Percentiles rank a stretch among this genome's conserved stretches.
Conservation (phyloP, 2,113 vertebrate species). For the Cyanoderma ruficeps region DNA sequence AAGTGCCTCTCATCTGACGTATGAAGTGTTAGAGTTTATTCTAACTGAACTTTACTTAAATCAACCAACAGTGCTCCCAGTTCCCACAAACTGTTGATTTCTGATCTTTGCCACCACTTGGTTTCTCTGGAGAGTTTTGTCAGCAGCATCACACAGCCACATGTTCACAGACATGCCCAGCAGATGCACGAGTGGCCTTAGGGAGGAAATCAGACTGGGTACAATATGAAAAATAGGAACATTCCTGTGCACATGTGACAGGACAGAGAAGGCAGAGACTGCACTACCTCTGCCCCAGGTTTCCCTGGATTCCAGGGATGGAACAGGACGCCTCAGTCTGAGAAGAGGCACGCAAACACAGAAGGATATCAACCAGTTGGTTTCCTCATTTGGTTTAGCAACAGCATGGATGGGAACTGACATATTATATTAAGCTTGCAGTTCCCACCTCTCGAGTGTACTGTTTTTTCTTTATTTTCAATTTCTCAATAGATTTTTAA, state of each 20-base stretch:
- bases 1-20: not conserved
- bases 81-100: not conserved
- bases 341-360: fast-evolving
- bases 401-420: not conserved
- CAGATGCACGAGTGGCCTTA: not conserved
- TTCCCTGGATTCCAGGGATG: not conserved
- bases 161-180: not conserved
- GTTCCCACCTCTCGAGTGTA: not conserved
- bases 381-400: not conserved
- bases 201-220: not conserved
- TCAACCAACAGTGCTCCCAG: not conserved
- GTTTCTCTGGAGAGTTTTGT: not conserved
- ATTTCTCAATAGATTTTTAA: not conserved
- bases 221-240: not conserved
- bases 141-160: not conserved
- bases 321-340: not conserved
- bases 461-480: not conserved
- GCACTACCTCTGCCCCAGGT: not conserved
- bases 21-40: not conserved
- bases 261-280: not conserved
- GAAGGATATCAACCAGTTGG: not conserved
- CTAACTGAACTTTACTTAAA: not conserved
- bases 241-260: not conserved
- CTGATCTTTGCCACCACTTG: not conserved
- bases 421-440: not conserved